Conservation (phyloP, 2,888 invertebrate genomes). For the Mythimna vitellina region DNA sequence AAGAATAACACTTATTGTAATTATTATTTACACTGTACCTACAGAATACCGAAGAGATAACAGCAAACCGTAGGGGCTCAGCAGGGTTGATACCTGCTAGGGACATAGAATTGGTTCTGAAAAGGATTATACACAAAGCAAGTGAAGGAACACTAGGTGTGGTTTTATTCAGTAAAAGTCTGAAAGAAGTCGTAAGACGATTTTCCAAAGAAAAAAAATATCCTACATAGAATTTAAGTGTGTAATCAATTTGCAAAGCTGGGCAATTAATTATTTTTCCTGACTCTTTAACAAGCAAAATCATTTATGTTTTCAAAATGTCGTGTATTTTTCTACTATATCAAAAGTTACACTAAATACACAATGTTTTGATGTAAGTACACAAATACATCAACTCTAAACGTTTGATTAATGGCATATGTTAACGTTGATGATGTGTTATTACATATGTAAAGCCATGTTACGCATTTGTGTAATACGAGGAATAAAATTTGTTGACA, state of each 20-base stretch:
- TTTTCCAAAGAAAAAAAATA: too few relatives aligned
- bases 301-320: neutral
- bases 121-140: too few relatives aligned
- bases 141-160: too few relatives aligned
- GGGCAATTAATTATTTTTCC: neutral
- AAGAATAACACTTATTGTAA: too few relatives aligned
- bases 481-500: constrained; percentile 21
- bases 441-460: constrained; percentile 18
- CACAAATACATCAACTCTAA: constrained; percentile 1
- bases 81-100: too few relatives aligned
- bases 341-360: neutral
- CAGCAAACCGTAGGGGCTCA: too few relatives aligned
- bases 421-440: constrained; percentile 17
- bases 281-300: neutral
- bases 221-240: neutral
- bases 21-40: too few relatives aligned
- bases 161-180: too few relatives aligned
- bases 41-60: too few relatives aligned
- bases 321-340: neutral
- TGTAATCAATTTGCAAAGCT: neutral
- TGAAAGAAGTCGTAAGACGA: too few relatives aligned
- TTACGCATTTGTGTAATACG: constrained; percentile 46
- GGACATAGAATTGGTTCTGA: too few relatives aligned
- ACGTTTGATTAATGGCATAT: constrained; percentile 24
- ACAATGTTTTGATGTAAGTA: neutral